Conservation (phyloP, 2,888 invertebrate genomes). For the Agrochola circellaris region DNA sequence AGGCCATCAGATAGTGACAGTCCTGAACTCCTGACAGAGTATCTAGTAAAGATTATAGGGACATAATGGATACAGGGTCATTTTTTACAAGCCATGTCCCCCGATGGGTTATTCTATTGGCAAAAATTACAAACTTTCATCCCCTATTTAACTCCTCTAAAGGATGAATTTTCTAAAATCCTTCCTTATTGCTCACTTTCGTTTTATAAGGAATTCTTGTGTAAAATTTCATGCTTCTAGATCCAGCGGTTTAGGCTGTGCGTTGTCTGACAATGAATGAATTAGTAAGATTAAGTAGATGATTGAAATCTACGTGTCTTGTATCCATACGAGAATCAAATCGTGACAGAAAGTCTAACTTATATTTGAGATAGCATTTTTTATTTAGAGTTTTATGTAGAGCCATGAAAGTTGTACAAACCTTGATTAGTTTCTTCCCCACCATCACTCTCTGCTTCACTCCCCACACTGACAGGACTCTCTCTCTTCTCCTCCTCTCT, state of each 20-base stretch:
- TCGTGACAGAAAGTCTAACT: neutral
- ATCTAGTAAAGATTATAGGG: neutral
- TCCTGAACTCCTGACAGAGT: neutral
- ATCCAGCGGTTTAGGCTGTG: neutral
- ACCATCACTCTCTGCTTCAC: constrained; percentile 85
- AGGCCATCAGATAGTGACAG: neutral
- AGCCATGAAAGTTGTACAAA: constrained; percentile 58
- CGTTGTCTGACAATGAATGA: neutral
- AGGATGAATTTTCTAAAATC: neutral
- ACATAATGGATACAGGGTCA: neutral
- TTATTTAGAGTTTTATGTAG: neutral
- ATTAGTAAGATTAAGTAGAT: neutral
- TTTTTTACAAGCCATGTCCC: neutral
- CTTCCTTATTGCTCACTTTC: neutral
- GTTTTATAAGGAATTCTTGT: neutral
- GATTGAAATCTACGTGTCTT: neutral
- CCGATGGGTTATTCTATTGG: neutral
- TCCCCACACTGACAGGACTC: constrained; percentile 88
- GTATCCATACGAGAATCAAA: neutral
- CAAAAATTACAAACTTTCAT: neutral
- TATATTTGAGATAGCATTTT: neutral
- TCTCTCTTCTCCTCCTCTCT: constrained; percentile 84
- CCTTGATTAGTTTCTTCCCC: constrained; percentile 86
- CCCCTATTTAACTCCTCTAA: neutral
- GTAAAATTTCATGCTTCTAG: neutral